Evolutionary conservation across 2,888 invertebrate species (phyloP).

Genomic region (Metellina segmentata): DNA sequence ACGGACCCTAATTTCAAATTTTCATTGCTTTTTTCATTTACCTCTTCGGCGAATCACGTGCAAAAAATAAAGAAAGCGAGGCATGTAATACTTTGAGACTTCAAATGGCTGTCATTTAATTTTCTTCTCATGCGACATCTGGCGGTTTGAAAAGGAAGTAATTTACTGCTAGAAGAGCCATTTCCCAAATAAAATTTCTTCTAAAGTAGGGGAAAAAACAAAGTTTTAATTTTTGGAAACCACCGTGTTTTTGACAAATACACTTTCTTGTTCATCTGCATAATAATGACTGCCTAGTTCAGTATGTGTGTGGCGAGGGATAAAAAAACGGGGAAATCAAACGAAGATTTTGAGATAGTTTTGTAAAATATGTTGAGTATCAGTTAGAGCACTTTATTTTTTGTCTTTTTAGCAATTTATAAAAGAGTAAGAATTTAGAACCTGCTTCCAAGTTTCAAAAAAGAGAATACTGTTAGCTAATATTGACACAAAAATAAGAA

Average conservation of each 20-base stretch:
- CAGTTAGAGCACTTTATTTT: background rate
- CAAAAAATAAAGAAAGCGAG: background rate
- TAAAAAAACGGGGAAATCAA: background rate
- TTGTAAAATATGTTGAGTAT: background rate
- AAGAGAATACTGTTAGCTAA: background rate
- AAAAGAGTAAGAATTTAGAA: no score
- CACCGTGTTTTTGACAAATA: background rate
- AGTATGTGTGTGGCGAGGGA: background rate
- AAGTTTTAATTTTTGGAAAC: background rate
- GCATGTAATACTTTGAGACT: background rate
- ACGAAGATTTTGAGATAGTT: background rate
- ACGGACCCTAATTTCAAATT: background rate
- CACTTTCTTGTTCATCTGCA: conserved; percentile 6
- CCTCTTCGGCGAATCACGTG: background rate
- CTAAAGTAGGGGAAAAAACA: background rate
- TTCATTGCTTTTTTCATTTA: background rate
- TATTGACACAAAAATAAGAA: no score
- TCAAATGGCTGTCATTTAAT: conserved; percentile 10
- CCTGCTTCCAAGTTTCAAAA: background rate
- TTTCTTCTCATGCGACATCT: background rate
- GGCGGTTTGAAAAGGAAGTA: background rate
- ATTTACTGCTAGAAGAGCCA: background rate
- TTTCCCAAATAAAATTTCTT: background rate
- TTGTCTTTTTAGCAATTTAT: background rate
- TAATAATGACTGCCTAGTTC: background rate